Conservation (phyloP, 2,888 invertebrate genomes). For the Chrysodeixis includens region DNA sequence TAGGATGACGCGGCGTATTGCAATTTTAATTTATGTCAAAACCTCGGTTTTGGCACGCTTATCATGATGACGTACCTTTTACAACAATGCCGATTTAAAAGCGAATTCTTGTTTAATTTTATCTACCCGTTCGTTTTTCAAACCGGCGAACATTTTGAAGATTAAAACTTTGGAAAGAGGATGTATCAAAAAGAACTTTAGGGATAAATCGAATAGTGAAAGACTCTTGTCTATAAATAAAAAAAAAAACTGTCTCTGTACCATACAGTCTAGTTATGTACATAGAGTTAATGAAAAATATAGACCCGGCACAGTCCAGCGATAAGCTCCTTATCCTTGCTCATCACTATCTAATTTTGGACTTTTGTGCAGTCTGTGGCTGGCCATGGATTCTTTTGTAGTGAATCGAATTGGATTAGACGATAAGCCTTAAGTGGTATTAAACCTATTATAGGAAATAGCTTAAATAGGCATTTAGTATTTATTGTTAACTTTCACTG, state of each 20-base stretch:
- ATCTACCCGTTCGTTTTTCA: neutral
- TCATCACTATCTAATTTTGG: neutral
- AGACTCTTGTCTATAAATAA: no score
- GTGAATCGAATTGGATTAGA: neutral
- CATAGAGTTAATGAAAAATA: neutral
- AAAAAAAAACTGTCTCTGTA: no score
- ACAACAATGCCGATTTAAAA: slow-evolving; percentile 27
- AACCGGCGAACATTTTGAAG: neutral
- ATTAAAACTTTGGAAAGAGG: no score
- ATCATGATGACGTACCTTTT: slow-evolving; percentile 38
- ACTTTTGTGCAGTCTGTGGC: neutral
- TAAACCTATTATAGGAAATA: no score
- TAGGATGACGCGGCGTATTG: slow-evolving; percentile 38
- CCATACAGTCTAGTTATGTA: no score
- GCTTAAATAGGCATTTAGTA: no score
- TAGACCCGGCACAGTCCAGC: neutral
- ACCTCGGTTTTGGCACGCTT: slow-evolving; percentile 37
- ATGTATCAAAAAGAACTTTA: no score
- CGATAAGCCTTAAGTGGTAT: no score
- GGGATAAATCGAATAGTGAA: no score
- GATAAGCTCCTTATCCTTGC: neutral
- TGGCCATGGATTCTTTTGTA: neutral
- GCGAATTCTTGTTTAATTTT: slow-evolving; percentile 8
- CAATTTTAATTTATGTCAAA: slow-evolving; percentile 53
- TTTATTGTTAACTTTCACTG: no score